Evolutionary conservation across 2,113 vertebrate species (phyloP), one percentile per base, ranked within the genome.

Genomic region (Pterocles orientalis): DNA sequence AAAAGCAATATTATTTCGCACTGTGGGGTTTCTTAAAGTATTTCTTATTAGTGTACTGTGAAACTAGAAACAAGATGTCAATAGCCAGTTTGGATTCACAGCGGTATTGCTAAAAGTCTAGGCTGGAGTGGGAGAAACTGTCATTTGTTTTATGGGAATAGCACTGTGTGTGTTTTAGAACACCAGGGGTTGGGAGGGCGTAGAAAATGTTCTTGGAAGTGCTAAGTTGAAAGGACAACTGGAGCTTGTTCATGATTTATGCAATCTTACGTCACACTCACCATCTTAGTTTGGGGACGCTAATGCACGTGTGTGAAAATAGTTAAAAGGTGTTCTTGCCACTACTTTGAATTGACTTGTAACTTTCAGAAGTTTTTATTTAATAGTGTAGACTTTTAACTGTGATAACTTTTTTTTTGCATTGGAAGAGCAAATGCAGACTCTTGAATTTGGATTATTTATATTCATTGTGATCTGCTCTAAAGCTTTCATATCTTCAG

Each of bases 1-100:
- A 95, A 97, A 97, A 97, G 96, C 95, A 97, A 97, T 97, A 97
- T 98, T 96, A 97, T 97, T 98, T 98, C 7, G 16, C 92, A 85
- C 97, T 86, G 94, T 95, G 96, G 97, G 97, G 92, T 96, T 97
- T 96, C 96, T 91, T 94, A 95, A 94, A 88, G 88, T 43, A 81
- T 92, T 97, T 97, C 95, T 39, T 94, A 88, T 98, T 97, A 96
- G 88, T 94, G 80, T 96, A 62, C 64, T 91, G 65, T 93, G 95
- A 95, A 98, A 92, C 89, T 36, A 87, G 90, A 95, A 97, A 86
- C 76, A 95, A 95, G 92, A 92, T 97, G 93, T 97, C 97, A 97
- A 45, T 94, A 97, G 90, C 69, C 95, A 82, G 92, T 95, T 82
- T 57, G 82, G 95, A 92, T 96, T 97, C 88, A 79, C 82, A 96